Percentiles rank a stretch among this genome's conserved stretches.
Conservation (phyloP, 2,888 invertebrate genomes). For the Andricus curvator region DNA sequence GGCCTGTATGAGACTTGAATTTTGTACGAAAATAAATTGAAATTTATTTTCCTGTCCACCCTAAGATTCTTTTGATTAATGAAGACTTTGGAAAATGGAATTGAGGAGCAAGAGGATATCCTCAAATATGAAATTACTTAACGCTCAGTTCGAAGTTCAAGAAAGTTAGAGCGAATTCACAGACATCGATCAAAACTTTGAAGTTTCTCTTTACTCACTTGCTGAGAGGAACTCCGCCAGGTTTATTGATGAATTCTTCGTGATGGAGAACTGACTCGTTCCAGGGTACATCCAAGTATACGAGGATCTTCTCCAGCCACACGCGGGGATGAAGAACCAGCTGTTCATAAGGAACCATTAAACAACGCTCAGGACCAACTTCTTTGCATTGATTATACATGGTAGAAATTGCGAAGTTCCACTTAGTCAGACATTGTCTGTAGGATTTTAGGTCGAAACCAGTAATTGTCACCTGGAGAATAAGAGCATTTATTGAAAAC, state of each 20-base stretch:
- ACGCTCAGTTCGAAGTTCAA: neutral
- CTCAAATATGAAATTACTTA: constrained; percentile 19
- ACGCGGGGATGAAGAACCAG: constrained; percentile 95
- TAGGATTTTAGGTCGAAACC: constrained; percentile 97
- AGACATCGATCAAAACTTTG: constrained; percentile 29
- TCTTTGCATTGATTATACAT: constrained; percentile 97
- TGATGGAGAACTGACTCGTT: constrained; percentile 97
- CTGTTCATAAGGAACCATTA: constrained; percentile 98
- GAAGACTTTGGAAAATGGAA: neutral
- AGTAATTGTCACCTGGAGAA: constrained; percentile 85
- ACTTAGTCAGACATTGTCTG: constrained; percentile 96
- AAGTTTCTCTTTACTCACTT: constrained; percentile 84
- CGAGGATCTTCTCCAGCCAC: constrained; percentile 92
- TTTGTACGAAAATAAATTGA: too few relatives aligned
- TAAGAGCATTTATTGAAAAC: neutral
- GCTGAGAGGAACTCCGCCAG: constrained; percentile 95
- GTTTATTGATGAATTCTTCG: constrained; percentile 97
- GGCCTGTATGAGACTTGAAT: too few relatives aligned
- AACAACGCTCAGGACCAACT: constrained; percentile 87
- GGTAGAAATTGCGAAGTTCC: constrained; percentile 96
- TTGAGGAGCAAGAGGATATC: neutral
- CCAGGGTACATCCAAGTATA: constrained; percentile 96
- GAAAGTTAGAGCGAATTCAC: neutral
- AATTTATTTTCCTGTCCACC: neutral
- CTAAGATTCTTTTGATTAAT: neutral